Percentiles rank a stretch among this genome's conserved stretches.
Conservation (phyloP, 37 sponge, comb jelly and placozoan species). For the Corticium candelabrum region DNA sequence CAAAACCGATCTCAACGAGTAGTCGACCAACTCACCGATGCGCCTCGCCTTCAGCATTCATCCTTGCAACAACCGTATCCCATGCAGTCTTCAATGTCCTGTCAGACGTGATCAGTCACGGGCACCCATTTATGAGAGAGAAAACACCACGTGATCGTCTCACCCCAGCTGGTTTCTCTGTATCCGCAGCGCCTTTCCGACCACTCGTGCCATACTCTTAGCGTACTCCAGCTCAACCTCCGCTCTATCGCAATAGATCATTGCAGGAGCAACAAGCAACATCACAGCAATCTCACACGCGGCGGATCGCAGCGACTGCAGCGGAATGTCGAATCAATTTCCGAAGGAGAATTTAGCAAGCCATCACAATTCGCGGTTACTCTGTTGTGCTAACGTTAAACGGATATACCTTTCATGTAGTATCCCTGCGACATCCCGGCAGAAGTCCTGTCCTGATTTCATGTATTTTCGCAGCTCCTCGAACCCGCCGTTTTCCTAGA, state of each 20-base stretch:
- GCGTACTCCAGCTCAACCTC: neutral
- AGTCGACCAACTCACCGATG: neutral
- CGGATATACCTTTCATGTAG: conserved; percentile 46
- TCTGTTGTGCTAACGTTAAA: neutral
- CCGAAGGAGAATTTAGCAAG: no score
- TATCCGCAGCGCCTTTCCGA: neutral
- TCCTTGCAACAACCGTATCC: neutral
- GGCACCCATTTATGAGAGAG: no score
- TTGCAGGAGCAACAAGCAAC: neutral
- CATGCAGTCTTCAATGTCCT: neutral
- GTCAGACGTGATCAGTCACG: no score
- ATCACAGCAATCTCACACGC: neutral
- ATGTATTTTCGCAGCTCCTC: conserved; percentile 53
- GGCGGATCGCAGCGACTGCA: neutral
- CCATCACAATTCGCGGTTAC: no score
- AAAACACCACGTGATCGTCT: no score
- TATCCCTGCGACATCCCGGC: conserved; percentile 50
- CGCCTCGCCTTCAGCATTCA: neutral
- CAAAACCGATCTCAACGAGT: no score
- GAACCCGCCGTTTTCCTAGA: conserved; percentile 57
- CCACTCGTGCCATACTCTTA: neutral
- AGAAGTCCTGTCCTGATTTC: conserved; percentile 64
- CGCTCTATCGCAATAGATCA: neutral
- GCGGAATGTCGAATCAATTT: neutral
- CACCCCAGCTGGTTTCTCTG: neutral